A percentile compares a stretch with the other conserved stretches of the same genome.
These are phyloP conservation scores for Carassius gibelio DNA, from an alignment of 2,113 vertebrate species.

Conservation along the genomic window DNA sequence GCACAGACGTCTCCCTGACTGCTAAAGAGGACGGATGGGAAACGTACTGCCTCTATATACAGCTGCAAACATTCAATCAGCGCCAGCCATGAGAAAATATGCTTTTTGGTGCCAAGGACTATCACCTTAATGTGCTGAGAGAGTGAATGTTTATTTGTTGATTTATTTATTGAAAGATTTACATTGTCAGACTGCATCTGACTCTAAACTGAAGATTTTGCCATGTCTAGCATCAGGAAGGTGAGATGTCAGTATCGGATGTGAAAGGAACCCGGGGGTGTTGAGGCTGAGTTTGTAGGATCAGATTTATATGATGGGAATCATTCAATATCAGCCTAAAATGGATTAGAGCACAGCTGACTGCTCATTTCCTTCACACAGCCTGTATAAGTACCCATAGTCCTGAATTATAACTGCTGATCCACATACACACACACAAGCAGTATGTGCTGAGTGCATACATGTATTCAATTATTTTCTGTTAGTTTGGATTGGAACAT, in stretches of 20 bases:
- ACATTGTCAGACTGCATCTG: background rate
- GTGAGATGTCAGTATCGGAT: constrained; percentile 18
- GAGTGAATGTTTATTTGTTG: constrained; percentile 4
- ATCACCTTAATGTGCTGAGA: constrained; percentile 16
- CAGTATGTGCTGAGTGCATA: constrained; percentile 31
- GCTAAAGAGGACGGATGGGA: constrained; percentile 26
- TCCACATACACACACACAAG: constrained; percentile 4
- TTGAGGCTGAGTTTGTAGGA: constrained; percentile 36
- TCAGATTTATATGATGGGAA: constrained; percentile 45
- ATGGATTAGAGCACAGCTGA: constrained; percentile 50
- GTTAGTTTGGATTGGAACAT: constrained; percentile 15
- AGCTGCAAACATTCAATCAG: constrained; percentile 35
- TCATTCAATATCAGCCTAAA: constrained; percentile 44
- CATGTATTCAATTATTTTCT: constrained; percentile 28
- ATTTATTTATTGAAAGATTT: constrained; percentile 12
- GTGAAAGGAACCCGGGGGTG: background rate
- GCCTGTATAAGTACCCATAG: background rate
- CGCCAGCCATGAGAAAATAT: background rate
- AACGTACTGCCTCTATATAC: background rate
- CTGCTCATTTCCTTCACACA: constrained; percentile 28
- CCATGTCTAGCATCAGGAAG: constrained; percentile 7
- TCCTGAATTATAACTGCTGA: constrained; percentile 33
- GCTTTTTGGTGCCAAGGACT: constrained; percentile 7
- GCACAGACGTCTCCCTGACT: constrained; percentile 7
- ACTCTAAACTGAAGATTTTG: background rate